Conservation (phyloP, 37 sponge, comb jelly and placozoan species). For the Chondrilla cf. caribensis region DNA sequence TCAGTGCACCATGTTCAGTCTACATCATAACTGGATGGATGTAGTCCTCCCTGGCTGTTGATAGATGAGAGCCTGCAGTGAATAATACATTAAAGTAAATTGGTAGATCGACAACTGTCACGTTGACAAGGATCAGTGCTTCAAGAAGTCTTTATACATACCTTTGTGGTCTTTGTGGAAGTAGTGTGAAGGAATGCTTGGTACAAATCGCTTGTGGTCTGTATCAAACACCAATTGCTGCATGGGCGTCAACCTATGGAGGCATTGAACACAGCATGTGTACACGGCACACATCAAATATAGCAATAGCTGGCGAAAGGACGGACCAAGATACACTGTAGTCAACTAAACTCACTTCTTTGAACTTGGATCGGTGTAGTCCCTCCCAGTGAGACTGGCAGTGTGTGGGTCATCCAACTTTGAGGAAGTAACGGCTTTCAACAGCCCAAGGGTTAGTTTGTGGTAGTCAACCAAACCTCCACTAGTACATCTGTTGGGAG, state of each 20-base stretch:
- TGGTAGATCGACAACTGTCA: no score
- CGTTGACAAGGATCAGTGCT: no score
- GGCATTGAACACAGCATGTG: not conserved
- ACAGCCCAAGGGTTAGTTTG: constrained; percentile 73
- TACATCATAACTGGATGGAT: constrained; percentile 33
- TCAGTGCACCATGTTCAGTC: not conserved
- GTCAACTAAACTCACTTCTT: constrained; percentile 22
- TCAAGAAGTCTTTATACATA: no score
- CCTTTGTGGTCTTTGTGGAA: constrained; percentile 22
- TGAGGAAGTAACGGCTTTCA: constrained; percentile 9
- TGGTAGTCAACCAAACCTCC: constrained; percentile 82
- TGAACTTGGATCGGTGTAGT: constrained; percentile 10
- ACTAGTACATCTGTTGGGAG: constrained; percentile 46
- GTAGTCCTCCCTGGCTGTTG: constrained; percentile 50
- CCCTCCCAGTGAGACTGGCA: constrained; percentile 22
- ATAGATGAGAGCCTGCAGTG: constrained; percentile 35
- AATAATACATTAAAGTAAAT: no score
- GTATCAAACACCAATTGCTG: constrained; percentile 44
- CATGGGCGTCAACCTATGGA: constrained; percentile 37
- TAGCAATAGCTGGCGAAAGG: not conserved
- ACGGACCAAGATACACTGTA: no score
- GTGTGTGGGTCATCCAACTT: not conserved
- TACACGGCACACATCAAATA: not conserved
- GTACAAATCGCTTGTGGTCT: constrained; percentile 31
- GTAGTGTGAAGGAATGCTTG: constrained; percentile 39